Percentiles rank a stretch among this genome's conserved stretches.
Conservation (phyloP, 2,888 invertebrate species). For the Dolichopus griseipennis region DNA sequence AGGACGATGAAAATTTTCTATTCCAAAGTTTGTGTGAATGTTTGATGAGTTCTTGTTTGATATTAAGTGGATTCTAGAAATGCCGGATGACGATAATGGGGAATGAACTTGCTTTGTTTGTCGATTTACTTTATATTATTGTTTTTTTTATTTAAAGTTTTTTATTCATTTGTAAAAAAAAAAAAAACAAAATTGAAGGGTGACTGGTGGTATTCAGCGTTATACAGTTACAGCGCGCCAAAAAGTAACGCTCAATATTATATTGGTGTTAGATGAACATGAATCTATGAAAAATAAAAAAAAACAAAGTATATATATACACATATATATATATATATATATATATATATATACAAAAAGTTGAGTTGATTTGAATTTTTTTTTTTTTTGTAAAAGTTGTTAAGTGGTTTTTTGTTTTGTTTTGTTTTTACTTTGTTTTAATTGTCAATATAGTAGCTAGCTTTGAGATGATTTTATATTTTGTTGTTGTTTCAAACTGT, state of each 20-base stretch:
- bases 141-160: not conserved
- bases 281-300: not conserved
- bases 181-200: too few relatives aligned
- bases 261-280: not conserved
- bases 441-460: not conserved
- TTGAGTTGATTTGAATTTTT: too few relatives aligned
- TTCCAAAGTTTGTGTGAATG: too few relatives aligned
- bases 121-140: not conserved
- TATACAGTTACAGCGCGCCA: too few relatives aligned
- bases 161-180: too few relatives aligned
- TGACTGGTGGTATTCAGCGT: not conserved
- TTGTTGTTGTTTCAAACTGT: not conserved
- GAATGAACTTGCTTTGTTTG: not conserved
- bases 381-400: too few relatives aligned
- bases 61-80: not conserved
- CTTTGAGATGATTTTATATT: not conserved
- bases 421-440: not conserved
- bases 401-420: not conserved
- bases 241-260: not conserved
- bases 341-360: too few relatives aligned
- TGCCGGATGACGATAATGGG: not conserved
- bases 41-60: too few relatives aligned
- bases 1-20: too few relatives aligned
- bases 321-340: too few relatives aligned
- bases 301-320: too few relatives aligned